Percentiles rank a stretch among this genome's conserved stretches.
These are phyloP conservation scores for Corynorhinus townsendii DNA, from an alignment of 2,113 vertebrate genomes.

Conservation along the genomic window DNA sequence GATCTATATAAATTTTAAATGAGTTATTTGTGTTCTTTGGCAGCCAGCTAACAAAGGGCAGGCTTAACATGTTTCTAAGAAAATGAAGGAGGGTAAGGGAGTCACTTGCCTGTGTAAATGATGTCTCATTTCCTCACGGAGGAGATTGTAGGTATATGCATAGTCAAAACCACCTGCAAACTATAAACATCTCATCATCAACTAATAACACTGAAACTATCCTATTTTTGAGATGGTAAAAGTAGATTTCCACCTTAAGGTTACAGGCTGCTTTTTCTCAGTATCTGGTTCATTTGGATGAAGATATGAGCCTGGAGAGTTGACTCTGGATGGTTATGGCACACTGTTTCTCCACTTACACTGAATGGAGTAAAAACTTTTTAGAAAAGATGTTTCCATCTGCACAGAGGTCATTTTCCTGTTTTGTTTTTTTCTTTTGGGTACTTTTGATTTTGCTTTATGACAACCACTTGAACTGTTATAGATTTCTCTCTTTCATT, in stretches of 20 bases:
- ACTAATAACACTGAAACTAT: neutral
- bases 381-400: neutral
- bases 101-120: neutral
- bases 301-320: neutral
- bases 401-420: neutral
- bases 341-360: neutral
- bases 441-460: slow-evolving; percentile 37
- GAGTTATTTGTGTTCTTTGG: neutral
- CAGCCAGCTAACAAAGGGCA: neutral
- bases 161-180: neutral
- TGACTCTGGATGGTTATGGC: neutral
- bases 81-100: neutral
- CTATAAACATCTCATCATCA: neutral
- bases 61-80: neutral
- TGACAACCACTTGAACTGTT: neutral
- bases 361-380: neutral
- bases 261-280: neutral
- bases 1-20: neutral
- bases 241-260: neutral
- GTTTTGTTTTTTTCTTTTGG: neutral
- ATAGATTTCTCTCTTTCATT: slow-evolving; percentile 49
- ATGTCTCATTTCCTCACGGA: neutral
- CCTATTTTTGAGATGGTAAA: neutral
- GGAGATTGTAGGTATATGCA: neutral
- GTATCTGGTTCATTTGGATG: neutral